Evolutionary conservation across 2,797 vertebrate genomes (phyloP), one percentile per base, ranked within the genome.

Genomic region (Pyrrhura leucotis): DNA sequence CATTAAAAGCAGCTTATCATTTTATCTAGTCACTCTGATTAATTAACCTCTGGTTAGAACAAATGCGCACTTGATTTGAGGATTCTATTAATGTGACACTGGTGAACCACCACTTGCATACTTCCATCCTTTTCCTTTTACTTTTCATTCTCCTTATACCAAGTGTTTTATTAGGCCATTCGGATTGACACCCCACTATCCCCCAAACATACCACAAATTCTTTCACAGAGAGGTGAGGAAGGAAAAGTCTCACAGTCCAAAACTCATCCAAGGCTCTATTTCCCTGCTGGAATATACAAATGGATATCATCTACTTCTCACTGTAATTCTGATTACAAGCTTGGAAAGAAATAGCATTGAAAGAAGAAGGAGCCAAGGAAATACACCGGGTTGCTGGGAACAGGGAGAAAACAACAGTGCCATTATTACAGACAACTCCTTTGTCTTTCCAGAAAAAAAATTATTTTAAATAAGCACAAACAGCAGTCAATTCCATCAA

Each of bases 41-140:
- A 97, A 98, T 97, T 97, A 97, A 95, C 91, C 92, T 67, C 94
- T 81, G 79, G 93, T 95, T 97, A 95, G 96, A 96, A 95, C 82
- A 90, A 97, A 96, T 79, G 79, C 96, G 84, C 94, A 92, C 91
- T 95, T 96, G 89, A 96, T 96, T 96, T 71, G 18, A 92, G 83
- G 89, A 97, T 90, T 80, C 89, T 86, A 58, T 91, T 97, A 90
- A 93, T 40, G 86, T 45, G 67, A 89, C 76, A 93, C 63, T 21
- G 14, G 62, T 85, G 80, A 95, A 90, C 88, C 78, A 79, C 68
- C 19, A 56, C 92, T 95, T 76, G 33, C 63, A 65, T 10, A 19
- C 44, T 74, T 79, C 83, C 75, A 89, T 65, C 53, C 53, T 71
- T 66, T 54, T 35, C 73, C 79, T 93, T 95, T 69, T 63, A 23